Evolutionary conservation across 1,140 invertebrate species (phyloP), one percentile per base, ranked within the genome.

Genomic region (Macrotrachela quadricornifera): DNA sequence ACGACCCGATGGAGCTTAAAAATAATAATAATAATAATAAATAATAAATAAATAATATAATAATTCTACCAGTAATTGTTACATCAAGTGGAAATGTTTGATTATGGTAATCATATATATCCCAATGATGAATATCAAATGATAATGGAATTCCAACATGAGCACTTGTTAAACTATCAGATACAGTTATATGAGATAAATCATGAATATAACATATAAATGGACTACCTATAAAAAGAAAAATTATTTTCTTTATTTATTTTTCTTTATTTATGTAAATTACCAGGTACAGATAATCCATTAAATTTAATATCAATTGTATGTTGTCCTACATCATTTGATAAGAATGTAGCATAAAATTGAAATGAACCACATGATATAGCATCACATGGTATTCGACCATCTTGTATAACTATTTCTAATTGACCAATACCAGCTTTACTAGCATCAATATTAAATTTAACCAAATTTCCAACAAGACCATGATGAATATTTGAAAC

Each of bases 351-450:
- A 46, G 69, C 64, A n/a, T 47, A 50, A 57, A 66, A 70, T 17
- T 53, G 45, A 11, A 56, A 57, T 39, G 50, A 50, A 13, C 56
- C 59, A 42, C 54, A 39, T n/a, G 55, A 41, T 13, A 49, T 47
- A 37, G 57, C 42, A 40, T 56, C 49, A 16, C 51, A 50, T 17
- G 55, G 88, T 38, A 94, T 85, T 75, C 91, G 85, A 56, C 88
- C 88, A 71, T 94, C 85, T 66, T 95, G 94, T 64, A 95, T 88
- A 54, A 86, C 90, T 63, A 94, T 94, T 76, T 94, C 88, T 59
- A 95, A 75, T 70, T 92, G 86, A 37, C 88, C 88, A 76, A 94
- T 87, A 42, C 88, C 88, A 46, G 87, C 88, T 62, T 86, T 82
- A 63, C 83, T 85, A 11, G 88, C 88, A 72, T 94, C 86, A 62